phyloP scores from a whole-genome alignment of 2,113 vertebrate species.

The Syrmaticus mikado region DNA sequence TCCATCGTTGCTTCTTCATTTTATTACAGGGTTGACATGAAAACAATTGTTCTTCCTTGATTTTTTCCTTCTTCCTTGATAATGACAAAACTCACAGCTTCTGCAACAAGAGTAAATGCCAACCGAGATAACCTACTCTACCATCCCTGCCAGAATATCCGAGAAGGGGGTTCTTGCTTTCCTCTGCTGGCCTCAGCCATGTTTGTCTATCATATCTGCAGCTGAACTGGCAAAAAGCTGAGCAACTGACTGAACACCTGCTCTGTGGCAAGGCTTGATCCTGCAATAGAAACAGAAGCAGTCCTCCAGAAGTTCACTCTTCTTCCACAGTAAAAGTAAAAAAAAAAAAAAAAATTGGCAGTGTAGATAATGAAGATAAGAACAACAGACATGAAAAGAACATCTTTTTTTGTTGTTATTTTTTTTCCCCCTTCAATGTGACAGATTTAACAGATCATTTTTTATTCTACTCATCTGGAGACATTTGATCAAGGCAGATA shows the following conservation, averaged over 20 bases:
- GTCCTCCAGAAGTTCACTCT: not conserved
- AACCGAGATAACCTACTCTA: not conserved
- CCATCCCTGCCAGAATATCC: not conserved
- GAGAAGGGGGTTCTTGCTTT: not conserved
- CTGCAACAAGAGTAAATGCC: not conserved
- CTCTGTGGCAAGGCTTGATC: not conserved
- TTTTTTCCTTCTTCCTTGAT: not conserved
- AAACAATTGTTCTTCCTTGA: not conserved
- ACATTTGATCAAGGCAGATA: not conserved
- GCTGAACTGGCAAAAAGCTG: not conserved
- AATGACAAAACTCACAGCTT: not conserved
- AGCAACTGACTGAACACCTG: not conserved
- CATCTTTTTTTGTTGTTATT: not conserved
- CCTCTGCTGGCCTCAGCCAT: not conserved
- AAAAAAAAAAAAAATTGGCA: not conserved
- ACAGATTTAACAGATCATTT: not conserved
- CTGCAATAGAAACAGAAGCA: fast-evolving
- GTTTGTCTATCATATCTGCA: not conserved
- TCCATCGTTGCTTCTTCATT: not conserved
- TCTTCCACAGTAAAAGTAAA: not conserved
- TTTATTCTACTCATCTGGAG: not conserved
- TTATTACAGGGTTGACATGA: not conserved
- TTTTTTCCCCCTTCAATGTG: not conserved
- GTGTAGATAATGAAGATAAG: not conserved
- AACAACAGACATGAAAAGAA: not conserved